Evolutionary conservation across 2,113 vertebrate species (phyloP).

Genomic region (Lonchura striata): DNA sequence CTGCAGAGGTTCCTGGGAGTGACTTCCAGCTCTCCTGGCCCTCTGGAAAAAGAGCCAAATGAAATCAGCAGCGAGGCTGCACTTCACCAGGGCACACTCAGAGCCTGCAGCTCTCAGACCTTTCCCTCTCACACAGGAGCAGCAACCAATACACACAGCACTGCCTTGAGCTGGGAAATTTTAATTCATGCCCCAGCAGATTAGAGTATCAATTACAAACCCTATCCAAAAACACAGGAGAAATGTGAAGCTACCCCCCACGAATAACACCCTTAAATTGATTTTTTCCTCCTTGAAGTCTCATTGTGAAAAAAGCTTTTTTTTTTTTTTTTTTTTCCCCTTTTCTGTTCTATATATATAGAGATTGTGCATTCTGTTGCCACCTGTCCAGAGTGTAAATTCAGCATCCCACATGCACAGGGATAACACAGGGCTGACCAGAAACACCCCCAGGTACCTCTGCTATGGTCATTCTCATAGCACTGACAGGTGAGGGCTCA

Average conservation of each 20-base stretch:
- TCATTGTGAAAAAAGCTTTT: neutral
- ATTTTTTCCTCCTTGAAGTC: neutral
- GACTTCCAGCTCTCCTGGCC: neutral
- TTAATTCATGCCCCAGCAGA: neutral
- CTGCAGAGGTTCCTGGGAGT: neutral
- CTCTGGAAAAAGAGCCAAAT: neutral
- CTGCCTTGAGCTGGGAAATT: neutral
- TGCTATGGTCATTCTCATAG: slow-evolving; percentile 98
- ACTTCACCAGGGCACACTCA: neutral
- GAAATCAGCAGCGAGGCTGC: neutral
- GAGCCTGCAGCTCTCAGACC: neutral
- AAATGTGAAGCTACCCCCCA: neutral
- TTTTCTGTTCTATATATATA: neutral
- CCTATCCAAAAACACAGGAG: neutral
- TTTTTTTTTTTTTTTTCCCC: too few species aligned
- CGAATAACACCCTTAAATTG: neutral
- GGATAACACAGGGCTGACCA: neutral
- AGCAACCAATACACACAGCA: neutral
- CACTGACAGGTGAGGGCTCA: slow-evolving; percentile 97
- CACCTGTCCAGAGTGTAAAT: neutral
- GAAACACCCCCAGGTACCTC: slow-evolving; percentile 82
- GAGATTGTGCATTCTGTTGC: slow-evolving; percentile 31
- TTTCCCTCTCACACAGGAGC: neutral
- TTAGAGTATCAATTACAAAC: neutral
- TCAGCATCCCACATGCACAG: slow-evolving; percentile 8